Conservation (phyloP, 2,888 invertebrate genomes). For the Ochropleura plecta region DNA sequence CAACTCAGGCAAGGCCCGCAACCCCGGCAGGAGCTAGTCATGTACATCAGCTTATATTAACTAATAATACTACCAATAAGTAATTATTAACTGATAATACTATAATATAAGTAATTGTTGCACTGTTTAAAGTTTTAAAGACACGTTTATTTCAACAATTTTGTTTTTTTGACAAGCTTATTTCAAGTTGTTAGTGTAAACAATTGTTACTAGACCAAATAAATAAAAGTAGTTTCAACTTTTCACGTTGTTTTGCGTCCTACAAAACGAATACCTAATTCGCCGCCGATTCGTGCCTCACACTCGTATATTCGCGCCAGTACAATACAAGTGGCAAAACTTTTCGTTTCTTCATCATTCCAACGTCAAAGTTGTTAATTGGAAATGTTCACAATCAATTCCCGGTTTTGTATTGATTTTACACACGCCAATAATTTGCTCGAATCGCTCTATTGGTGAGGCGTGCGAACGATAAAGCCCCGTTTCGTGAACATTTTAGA, state of each 20-base stretch:
- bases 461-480: conserved; percentile 34
- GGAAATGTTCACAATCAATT: conserved; percentile 64
- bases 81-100: too few relatives aligned
- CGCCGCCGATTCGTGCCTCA: not conserved
- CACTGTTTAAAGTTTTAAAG: too few relatives aligned
- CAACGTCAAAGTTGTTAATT: conserved; percentile 60
- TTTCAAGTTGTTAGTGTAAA: too few relatives aligned
- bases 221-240: conserved; percentile 34
- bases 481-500: conserved; percentile 56
- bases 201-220: too few relatives aligned
- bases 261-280: conserved; percentile 37
- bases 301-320: conserved; percentile 20
- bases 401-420: conserved; percentile 59
- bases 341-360: conserved; percentile 57
- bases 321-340: conserved; percentile 51
- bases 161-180: too few relatives aligned
- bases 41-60: too few relatives aligned
- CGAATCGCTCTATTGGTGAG: conserved; percentile 49
- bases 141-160: too few relatives aligned
- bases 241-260: conserved; percentile 13
- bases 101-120: too few relatives aligned
- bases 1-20: too few relatives aligned
- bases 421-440: conserved; percentile 56
- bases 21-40: too few relatives aligned
- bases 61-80: too few relatives aligned